A percentile compares a stretch with the other conserved stretches of the same genome.
Conservation (phyloP, 2,888 invertebrate species). For the Xylota segnis region DNA sequence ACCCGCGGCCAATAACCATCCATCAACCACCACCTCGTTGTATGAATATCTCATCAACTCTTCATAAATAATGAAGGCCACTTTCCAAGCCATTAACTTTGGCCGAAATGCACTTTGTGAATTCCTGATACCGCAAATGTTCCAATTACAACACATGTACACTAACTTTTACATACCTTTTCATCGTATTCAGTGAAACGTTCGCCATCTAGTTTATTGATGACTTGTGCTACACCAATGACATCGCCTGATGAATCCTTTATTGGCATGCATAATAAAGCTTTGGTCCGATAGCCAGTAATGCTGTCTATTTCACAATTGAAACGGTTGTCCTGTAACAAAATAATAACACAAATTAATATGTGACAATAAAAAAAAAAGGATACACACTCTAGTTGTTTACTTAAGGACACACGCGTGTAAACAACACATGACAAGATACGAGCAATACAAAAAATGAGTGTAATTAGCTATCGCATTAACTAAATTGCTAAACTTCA, state of each 20-base stretch:
- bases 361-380: background rate
- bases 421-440: background rate
- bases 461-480: constrained; percentile 51
- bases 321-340: constrained; percentile 92
- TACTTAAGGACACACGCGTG: background rate
- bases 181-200: constrained; percentile 95
- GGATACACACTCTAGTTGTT: background rate
- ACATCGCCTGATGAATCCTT: constrained; percentile 97
- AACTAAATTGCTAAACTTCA: constrained; percentile 41
- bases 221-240: constrained; percentile 98
- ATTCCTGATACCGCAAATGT: background rate
- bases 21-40: background rate
- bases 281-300: constrained; percentile 96
- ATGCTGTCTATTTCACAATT: constrained; percentile 97
- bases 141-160: constrained; percentile 1
- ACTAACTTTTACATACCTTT: constrained; percentile 83
- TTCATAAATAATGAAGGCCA: background rate
- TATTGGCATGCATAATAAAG: constrained; percentile 97
- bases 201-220: constrained; percentile 94
- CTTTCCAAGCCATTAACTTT: background rate
- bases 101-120: background rate
- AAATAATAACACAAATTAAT: constrained; percentile 25
- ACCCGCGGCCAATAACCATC: no score
- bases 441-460: constrained; percentile 42
- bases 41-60: background rate